Percentiles rank a stretch among this genome's conserved stretches.
These are phyloP conservation scores for Zaprionus gabonicus DNA, from an alignment of 1,140 invertebrate genomes.

Conservation along the genomic window DNA sequence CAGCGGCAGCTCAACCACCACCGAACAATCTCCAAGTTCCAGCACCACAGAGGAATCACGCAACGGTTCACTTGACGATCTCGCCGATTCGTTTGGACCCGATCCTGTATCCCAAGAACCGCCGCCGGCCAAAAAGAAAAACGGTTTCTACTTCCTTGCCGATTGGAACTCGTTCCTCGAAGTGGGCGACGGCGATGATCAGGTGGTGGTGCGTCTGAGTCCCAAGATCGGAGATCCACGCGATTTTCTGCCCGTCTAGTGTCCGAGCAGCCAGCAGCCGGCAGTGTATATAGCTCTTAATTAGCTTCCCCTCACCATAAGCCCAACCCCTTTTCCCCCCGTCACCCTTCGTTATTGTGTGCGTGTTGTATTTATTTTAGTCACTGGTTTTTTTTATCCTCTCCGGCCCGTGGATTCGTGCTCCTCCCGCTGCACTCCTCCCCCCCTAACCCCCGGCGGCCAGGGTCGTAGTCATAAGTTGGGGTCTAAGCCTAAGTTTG, in stretches of 20 bases:
- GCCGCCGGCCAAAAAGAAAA: slow-evolving; percentile 87
- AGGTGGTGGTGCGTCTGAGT: slow-evolving; percentile 91
- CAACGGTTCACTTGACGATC: slow-evolving; percentile 84
- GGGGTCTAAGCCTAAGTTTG: slow-evolving; percentile 61
- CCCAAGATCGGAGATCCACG: slow-evolving; percentile 92
- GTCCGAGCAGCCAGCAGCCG: background rate
- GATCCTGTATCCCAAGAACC: slow-evolving; percentile 86
- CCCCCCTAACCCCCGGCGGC: background rate
- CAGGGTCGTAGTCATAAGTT: slow-evolving; percentile 56
- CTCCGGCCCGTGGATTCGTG: background rate
- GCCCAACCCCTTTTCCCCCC: background rate
- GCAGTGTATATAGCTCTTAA: slow-evolving; percentile 61
- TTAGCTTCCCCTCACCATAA: slow-evolving; percentile 11
- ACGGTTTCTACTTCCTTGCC: slow-evolving; percentile 92
- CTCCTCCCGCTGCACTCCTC: background rate
- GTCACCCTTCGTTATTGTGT: slow-evolving; percentile 30
- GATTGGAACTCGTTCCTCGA: slow-evolving; percentile 94
- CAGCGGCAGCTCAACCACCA: slow-evolving; percentile 17
- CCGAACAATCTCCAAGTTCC: slow-evolving; percentile 1
- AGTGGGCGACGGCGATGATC: slow-evolving; percentile 91
- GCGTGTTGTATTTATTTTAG: slow-evolving; percentile 74
- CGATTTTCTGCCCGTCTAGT: slow-evolving; percentile 89
- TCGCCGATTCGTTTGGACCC: slow-evolving; percentile 91
- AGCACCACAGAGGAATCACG: slow-evolving; percentile 68
- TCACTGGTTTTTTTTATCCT: slow-evolving; percentile 57